These are phyloP conservation scores for Petrolisthes manimaculis DNA, from an alignment of 2,888 invertebrate genomes.

Conservation along the genomic window DNA sequence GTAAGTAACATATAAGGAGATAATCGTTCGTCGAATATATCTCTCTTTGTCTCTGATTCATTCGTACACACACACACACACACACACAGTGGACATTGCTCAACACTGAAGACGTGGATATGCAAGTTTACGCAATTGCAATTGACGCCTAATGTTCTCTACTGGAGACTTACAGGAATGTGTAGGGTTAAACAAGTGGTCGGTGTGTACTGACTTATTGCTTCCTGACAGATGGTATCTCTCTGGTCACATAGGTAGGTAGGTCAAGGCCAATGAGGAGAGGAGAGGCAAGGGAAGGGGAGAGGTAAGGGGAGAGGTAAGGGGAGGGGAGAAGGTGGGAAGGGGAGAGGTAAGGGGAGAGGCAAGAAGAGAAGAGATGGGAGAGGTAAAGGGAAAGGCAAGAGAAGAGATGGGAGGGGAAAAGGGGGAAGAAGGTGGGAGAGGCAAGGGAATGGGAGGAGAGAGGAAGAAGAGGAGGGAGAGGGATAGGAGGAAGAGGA, in stretches of 20 bases:
- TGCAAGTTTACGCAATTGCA: too few relatives aligned
- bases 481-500: slow-evolving; percentile 1
- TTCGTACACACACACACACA: too few relatives aligned
- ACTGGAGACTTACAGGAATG: too few relatives aligned
- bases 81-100: too few relatives aligned
- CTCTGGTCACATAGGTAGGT: neutral
- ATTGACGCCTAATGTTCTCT: too few relatives aligned
- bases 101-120: too few relatives aligned
- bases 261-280: neutral
- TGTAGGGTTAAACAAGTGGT: too few relatives aligned
- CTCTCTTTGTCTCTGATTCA: too few relatives aligned
- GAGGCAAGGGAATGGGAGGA: neutral
- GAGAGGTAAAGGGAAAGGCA: neutral
- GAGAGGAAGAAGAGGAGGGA: neutral
- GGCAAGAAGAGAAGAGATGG: neutral
- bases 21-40: too few relatives aligned
- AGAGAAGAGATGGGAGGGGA: neutral
- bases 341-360: neutral
- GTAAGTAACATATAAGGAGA: too few relatives aligned
- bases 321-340: neutral
- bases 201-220: too few relatives aligned
- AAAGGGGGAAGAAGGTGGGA: neutral
- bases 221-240: too few relatives aligned
- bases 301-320: neutral
- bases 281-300: neutral